Evolutionary conservation across 2,888 invertebrate species (phyloP).

Genomic region (Geophilus truncorum): DNA sequence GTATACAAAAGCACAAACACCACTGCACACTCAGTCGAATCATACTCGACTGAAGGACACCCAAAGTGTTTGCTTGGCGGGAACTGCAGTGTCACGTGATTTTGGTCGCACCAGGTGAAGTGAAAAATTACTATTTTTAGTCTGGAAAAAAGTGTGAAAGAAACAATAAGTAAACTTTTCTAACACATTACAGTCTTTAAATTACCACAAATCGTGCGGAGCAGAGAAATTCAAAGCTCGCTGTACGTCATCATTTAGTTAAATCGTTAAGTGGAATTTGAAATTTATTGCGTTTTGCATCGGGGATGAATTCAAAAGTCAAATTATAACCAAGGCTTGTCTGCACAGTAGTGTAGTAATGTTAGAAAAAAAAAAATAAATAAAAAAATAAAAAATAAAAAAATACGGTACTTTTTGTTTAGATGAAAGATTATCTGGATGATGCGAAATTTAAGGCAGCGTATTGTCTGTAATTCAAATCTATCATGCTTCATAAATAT

Average conservation of each 20-base stretch:
- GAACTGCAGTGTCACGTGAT: not conserved
- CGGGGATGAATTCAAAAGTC: not conserved
- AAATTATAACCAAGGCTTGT: not conserved
- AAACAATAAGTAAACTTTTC: not conserved
- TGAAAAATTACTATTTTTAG: not conserved
- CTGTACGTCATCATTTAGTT: not conserved
- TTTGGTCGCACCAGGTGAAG: slow-evolving; percentile 2
- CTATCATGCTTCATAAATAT: too few relatives aligned
- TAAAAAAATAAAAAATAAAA: too few relatives aligned
- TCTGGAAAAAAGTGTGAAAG: not conserved
- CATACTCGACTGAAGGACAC: slow-evolving; percentile 10
- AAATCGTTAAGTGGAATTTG: not conserved
- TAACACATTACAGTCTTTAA: not conserved
- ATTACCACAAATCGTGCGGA: not conserved
- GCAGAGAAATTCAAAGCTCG: not conserved
- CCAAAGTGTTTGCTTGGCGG: slow-evolving; percentile 10
- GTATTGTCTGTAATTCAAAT: not conserved
- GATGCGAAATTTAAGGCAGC: not conserved
- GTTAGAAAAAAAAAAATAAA: too few relatives aligned
- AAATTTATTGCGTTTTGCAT: not conserved
- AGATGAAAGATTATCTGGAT: not conserved
- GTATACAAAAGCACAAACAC: not conserved
- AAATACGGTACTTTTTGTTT: not conserved
- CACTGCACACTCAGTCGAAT: not conserved
- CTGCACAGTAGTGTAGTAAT: not conserved